Evolutionary conservation across 2,797 vertebrate species (phyloP).

Genomic region (Phataginus tetradactyla): DNA sequence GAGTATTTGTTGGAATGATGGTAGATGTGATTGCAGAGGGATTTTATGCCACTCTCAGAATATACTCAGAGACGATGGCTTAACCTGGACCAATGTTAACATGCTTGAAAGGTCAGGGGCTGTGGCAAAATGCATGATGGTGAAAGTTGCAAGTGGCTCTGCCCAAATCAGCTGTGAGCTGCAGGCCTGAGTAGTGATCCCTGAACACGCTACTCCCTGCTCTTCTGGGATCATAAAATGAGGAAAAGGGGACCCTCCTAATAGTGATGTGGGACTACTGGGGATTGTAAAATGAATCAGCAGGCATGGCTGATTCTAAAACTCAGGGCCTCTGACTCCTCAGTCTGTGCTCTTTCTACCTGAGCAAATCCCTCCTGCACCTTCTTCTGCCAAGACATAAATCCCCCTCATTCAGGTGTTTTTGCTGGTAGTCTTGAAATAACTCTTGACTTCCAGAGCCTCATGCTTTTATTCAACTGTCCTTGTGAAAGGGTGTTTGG

Average conservation of each 20-base stretch:
- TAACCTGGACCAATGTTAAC: background rate
- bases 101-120: background rate
- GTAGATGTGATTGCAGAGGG: background rate
- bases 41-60: background rate
- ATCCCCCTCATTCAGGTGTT: background rate
- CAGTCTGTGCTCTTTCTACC: background rate
- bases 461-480: background rate
- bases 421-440: background rate
- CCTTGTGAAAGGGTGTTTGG: background rate
- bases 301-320: background rate
- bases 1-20: fast-evolving
- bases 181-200: background rate
- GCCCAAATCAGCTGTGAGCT: background rate
- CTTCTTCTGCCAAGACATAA: background rate
- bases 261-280: too few relatives aligned
- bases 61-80: background rate
- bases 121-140: background rate
- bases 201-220: fast-evolving
- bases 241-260: fast-evolving
- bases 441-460: background rate
- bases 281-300: background rate
- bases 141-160: too few relatives aligned
- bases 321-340: background rate
- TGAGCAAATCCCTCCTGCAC: background rate
- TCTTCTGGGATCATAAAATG: too few relatives aligned